These are phyloP conservation scores for Cheilosia soror DNA, from an alignment of 2,888 invertebrate species.

Conservation along the genomic window DNA sequence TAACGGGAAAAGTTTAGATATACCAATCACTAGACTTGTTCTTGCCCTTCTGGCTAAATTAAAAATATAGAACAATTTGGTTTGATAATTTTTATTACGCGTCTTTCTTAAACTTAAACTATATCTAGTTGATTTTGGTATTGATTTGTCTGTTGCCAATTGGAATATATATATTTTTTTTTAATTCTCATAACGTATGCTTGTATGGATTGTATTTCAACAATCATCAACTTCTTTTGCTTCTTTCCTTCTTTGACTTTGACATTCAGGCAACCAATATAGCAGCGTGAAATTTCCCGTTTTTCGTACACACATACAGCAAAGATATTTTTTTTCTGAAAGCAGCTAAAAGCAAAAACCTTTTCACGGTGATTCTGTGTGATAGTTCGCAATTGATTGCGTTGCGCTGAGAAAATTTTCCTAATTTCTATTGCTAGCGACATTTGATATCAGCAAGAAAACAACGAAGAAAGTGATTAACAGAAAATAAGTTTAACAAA, in stretches of 20 bases:
- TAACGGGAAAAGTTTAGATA: background rate
- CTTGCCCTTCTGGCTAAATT: background rate
- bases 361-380: constrained; percentile 64
- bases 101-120: too few species aligned
- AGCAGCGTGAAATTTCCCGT: constrained; percentile 52
- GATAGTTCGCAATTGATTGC: constrained; percentile 68
- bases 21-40: too few species aligned
- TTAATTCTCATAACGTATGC: background rate
- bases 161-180: background rate
- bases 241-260: constrained; percentile 8
- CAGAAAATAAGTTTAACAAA: constrained; percentile 31
- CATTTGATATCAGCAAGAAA: constrained; percentile 17
- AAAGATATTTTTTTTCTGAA: constrained; percentile 31
- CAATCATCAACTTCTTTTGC: constrained; percentile 5
- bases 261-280: constrained; percentile 45
- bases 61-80: background rate
- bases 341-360: constrained; percentile 58
- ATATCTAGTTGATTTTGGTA: too few species aligned
- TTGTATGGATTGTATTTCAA: background rate
- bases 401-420: constrained; percentile 45
- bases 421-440: constrained; percentile 27
- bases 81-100: background rate
- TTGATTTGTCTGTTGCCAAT: too few species aligned
- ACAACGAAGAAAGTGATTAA: background rate
- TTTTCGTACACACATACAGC: constrained; percentile 47